Evolutionary conservation across 1,140 invertebrate species (phyloP), one percentile per base, ranked within the genome.

Genomic region (Lordiphosa collinella): DNA sequence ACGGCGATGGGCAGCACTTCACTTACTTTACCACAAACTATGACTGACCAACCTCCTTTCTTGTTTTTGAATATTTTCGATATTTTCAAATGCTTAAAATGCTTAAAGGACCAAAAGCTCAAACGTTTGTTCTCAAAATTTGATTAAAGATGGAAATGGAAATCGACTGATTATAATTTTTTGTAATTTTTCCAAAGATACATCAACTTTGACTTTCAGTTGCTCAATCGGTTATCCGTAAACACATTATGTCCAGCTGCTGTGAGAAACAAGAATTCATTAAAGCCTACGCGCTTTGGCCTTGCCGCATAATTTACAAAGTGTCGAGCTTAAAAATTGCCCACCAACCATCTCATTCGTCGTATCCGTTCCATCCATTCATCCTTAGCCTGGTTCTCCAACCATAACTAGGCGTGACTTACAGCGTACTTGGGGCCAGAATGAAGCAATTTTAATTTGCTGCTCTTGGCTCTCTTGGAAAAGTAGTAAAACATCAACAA

Each of bases 371-470:
- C 36, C 60, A 47, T 50, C 63, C 62, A 73, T 66, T 73, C 55
- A 53, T 53, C 52, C 70, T 67, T 70, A 47, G 50, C 57, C 57
- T 64, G 52, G 51, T 47, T 44, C 38, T 53, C 40, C 36, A 53
- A 43, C 49, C 60, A 53, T 56, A 79, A 64, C 64, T 65, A 80
- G 69, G 49, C 63, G 59, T 78, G 73, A 76, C 73, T 80, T 60
- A 58, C 70, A 70, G 55, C 38, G 53, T 58, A 38, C 43, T 65
- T 61, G 49, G 34, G 64, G 51, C 57, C 58, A 67, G 58, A 68
- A 84, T 78, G 78, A 82, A 82, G 78, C 73, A 84, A 85, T 82
- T 82, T 82, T 82, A 84, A 82, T 82, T 72, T 82, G 62, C 60
- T 80, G 59, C 58, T 63, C 58, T 65, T 55, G 63, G 63, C 63